Evolutionary conservation across 2,113 vertebrate genomes (phyloP).

Genomic region (Pantherophis guttatus): DNA sequence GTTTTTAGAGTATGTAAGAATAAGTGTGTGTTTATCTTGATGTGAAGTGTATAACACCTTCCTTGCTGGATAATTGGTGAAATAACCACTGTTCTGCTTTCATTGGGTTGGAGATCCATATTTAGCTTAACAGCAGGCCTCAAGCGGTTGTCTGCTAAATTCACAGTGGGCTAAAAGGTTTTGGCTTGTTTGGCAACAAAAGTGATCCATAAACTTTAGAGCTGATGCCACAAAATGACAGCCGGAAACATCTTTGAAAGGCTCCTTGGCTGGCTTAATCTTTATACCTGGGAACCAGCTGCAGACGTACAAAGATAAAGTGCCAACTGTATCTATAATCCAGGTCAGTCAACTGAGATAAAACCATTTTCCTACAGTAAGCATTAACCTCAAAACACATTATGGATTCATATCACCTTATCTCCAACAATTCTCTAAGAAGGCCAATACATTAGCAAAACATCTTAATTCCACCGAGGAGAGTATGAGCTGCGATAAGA

Average conservation of each 20-base stretch:
- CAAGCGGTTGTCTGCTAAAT: slow-evolving; percentile 13
- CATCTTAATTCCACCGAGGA: slow-evolving; percentile 16
- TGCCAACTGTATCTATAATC: slow-evolving; percentile 17
- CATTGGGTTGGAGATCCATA: background rate
- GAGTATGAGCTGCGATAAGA: slow-evolving; percentile 3
- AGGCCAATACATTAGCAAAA: slow-evolving; percentile 16
- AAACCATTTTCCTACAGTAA: slow-evolving; percentile 12
- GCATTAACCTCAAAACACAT: slow-evolving; percentile 19
- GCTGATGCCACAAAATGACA: slow-evolving; percentile 11
- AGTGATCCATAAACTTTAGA: slow-evolving; percentile 28
- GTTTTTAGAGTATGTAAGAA: background rate
- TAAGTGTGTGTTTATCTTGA: background rate
- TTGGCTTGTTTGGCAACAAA: slow-evolving; percentile 19
- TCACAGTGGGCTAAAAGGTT: background rate
- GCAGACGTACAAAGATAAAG: slow-evolving; percentile 12
- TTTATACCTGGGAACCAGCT: slow-evolving; percentile 22
- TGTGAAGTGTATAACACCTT: background rate
- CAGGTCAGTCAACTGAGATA: slow-evolving; percentile 23
- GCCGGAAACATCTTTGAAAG: slow-evolving; percentile 1
- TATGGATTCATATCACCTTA: background rate
- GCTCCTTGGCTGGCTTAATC: slow-evolving; percentile 8
- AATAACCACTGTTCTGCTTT: slow-evolving; percentile 7
- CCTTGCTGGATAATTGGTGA: background rate
- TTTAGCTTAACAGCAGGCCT: slow-evolving; percentile 26
- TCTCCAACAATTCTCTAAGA: slow-evolving; percentile 18